Conservation (phyloP, 1,140 invertebrate species). For the Pararge aegeria region DNA sequence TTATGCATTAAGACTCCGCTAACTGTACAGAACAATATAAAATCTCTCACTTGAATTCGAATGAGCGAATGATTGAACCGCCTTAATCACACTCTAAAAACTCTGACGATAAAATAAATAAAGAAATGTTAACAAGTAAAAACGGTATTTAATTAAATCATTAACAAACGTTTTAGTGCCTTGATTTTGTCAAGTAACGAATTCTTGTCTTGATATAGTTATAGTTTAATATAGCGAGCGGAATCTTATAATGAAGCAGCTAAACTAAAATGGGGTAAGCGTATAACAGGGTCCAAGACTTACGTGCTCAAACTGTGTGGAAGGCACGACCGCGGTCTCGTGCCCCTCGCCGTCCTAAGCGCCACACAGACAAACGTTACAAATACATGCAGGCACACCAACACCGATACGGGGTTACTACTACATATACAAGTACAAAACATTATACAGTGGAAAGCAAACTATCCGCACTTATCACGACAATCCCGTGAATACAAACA, state of each 20-base stretch:
- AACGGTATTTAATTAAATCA: no score
- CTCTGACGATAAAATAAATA: no score
- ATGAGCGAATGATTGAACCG: no score
- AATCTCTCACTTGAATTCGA: no score
- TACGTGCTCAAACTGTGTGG: constrained; percentile 63
- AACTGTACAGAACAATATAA: not conserved
- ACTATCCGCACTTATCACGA: no score
- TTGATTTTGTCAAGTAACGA: no score
- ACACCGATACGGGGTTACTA: constrained; percentile 37
- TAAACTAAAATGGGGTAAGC: not conserved
- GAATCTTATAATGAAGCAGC: not conserved
- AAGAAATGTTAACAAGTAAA: no score
- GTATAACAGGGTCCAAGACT: constrained; percentile 35
- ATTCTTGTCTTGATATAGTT: no score
- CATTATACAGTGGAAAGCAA: not conserved
- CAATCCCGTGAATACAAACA: no score
- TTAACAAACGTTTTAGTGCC: no score
- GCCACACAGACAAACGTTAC: constrained; percentile 52
- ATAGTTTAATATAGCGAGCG: constrained; percentile 1
- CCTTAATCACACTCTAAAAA: no score
- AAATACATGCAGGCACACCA: constrained; percentile 63
- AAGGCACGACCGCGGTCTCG: constrained; percentile 56
- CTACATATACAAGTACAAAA: constrained; percentile 13
- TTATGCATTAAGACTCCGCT: not conserved
- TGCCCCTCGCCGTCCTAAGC: constrained; percentile 64